Evolutionary conservation across 1,140 invertebrate genomes (phyloP).

Genomic region (Cydia amplana): DNA sequence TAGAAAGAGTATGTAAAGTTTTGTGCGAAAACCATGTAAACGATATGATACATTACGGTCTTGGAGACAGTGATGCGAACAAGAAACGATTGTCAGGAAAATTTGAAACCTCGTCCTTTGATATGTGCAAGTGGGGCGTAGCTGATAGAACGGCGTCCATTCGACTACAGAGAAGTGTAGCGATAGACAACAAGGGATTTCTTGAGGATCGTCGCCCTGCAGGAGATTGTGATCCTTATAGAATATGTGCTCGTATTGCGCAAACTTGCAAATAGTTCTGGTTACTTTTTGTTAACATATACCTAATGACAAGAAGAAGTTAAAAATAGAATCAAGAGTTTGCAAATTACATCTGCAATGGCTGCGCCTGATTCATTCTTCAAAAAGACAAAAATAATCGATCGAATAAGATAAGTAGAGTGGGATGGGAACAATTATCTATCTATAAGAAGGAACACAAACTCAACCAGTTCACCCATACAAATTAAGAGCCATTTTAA

Average conservation of each 20-base stretch:
- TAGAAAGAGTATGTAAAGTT: conserved; percentile 89
- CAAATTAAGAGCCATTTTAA: no score
- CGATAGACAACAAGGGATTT: conserved; percentile 92
- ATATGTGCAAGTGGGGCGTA: conserved; percentile 87
- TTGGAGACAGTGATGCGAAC: conserved; percentile 90
- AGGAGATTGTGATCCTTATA: conserved; percentile 96
- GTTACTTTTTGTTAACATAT: not conserved
- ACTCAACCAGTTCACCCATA: no score
- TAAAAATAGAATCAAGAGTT: no score
- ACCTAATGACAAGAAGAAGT: no score
- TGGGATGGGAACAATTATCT: no score
- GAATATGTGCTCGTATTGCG: conserved; percentile 86
- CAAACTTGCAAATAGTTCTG: conserved; percentile 51
- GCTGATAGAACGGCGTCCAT: conserved; percentile 89
- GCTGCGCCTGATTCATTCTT: no score
- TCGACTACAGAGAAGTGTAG: conserved; percentile 88
- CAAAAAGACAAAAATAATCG: no score
- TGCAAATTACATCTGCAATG: no score
- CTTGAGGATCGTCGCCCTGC: conserved; percentile 96
- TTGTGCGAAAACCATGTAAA: conserved; percentile 89
- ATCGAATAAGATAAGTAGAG: no score
- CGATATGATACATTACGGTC: conserved; percentile 94
- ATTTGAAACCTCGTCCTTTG: conserved; percentile 92
- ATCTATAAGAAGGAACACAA: no score
- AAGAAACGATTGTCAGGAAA: conserved; percentile 90